Percentiles rank a stretch among this genome's conserved stretches.
Evolutionary conservation across 2,888 invertebrate species (phyloP).

Genomic region (Camponotus fellah): DNA sequence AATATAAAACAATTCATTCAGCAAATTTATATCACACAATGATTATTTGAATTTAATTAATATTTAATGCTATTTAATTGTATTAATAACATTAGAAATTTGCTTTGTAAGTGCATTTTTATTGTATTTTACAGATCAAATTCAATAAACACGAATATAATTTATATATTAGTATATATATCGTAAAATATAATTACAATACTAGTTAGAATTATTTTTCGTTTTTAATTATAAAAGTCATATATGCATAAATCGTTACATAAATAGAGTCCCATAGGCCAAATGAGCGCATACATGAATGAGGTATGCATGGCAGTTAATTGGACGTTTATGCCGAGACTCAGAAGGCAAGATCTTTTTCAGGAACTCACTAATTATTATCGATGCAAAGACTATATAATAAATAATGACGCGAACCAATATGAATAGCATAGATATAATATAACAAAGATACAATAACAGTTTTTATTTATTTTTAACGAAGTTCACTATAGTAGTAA

Average conservation of each 20-base stretch:
- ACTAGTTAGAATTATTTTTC: conserved; percentile 14
- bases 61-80: conserved; percentile 25
- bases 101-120: background rate
- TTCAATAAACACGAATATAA: conserved; percentile 12
- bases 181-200: conserved; percentile 26
- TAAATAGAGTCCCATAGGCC: conserved; percentile 30
- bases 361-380: conserved; percentile 52
- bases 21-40: background rate
- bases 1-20: conserved; percentile 6
- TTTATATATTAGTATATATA: background rate
- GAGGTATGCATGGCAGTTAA: conserved; percentile 64
- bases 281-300: conserved; percentile 5
- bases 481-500: conserved; percentile 66
- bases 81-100: conserved; percentile 22
- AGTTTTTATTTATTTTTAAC: conserved; percentile 61
- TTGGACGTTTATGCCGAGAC: conserved; percentile 51
- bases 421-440: background rate
- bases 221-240: conserved; percentile 3
- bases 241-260: conserved; percentile 13
- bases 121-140: conserved; percentile 19
- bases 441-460: conserved; percentile 30
- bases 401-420: conserved; percentile 24
- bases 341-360: conserved; percentile 42
- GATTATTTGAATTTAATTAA: conserved; percentile 1
- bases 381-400: background rate